Conservation (phyloP, 2,797 vertebrate genomes). For the Lacerta agilis region DNA sequence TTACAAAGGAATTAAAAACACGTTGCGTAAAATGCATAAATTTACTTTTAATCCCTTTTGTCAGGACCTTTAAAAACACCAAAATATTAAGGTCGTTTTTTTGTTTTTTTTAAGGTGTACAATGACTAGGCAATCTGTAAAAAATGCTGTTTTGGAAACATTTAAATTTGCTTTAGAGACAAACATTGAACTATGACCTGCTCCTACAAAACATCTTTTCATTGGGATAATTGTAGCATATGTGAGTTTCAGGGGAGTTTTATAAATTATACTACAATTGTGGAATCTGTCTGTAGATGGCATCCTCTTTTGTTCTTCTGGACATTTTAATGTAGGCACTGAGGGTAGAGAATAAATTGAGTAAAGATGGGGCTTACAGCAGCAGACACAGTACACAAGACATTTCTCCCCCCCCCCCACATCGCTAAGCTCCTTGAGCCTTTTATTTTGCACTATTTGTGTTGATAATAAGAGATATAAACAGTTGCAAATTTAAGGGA, state of each 20-base stretch:
- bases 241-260: not conserved
- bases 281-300: slow-evolving; percentile 25
- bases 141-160: not conserved
- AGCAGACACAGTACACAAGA: not conserved
- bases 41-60: not conserved
- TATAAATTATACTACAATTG: not conserved
- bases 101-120: too few species aligned
- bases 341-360: not conserved
- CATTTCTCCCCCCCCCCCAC: not conserved
- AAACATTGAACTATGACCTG: not conserved
- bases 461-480: not conserved
- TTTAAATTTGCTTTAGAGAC: slow-evolving; percentile 1
- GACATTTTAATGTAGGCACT: not conserved
- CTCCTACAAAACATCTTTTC: not conserved
- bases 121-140: not conserved
- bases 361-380: not conserved
- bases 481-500: not conserved
- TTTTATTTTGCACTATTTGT: not conserved
- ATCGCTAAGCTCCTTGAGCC: not conserved
- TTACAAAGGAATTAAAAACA: not conserved
- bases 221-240: not conserved
- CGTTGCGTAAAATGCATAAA: not conserved
- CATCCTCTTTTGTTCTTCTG: not conserved
- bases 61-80: slow-evolving; percentile 1
- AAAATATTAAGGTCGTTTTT: not conserved